Percentiles rank a stretch among this genome's conserved stretches.
Conservation (phyloP, 2,113 vertebrate genomes). For the Embiotoca jacksoni region DNA sequence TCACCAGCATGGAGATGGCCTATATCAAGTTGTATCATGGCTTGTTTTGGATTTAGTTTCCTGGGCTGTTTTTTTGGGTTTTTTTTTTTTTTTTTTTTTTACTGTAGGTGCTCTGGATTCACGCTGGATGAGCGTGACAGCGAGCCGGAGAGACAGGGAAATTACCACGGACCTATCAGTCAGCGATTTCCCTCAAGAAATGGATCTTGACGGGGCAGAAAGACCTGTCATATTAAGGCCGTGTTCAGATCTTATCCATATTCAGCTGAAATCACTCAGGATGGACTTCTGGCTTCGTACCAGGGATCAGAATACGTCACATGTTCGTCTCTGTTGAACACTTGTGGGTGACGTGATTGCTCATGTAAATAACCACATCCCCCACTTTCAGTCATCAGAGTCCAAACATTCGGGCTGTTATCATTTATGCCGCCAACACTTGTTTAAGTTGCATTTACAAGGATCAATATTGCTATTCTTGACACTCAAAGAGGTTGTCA, state of each 20-base stretch:
- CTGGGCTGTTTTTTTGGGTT: background rate
- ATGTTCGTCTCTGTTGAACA: too few species aligned
- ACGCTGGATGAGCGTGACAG: background rate
- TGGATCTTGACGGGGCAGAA: constrained; percentile 43
- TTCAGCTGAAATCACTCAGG: background rate
- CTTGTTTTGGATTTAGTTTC: background rate
- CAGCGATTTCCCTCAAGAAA: constrained; percentile 45
- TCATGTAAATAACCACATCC: too few species aligned
- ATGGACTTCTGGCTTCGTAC: background rate
- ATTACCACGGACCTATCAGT: constrained; percentile 40
- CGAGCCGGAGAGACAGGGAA: background rate
- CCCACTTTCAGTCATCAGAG: too few species aligned
- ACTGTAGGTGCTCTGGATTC: background rate
- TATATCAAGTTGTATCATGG: too few species aligned
- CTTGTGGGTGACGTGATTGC: too few species aligned
- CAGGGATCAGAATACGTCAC: background rate
- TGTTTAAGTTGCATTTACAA: too few species aligned
- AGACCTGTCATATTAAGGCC: constrained; percentile 50
- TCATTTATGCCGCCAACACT: too few species aligned
- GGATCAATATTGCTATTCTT: too few species aligned
- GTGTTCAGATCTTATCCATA: constrained; percentile 32
- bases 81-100: constrained; percentile 1
- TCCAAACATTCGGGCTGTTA: too few species aligned
- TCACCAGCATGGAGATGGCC: background rate
- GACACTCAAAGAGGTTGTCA: too few species aligned